Evolutionary conservation across 2,113 vertebrate species (phyloP).

Genomic region (Xenus cinereus): DNA sequence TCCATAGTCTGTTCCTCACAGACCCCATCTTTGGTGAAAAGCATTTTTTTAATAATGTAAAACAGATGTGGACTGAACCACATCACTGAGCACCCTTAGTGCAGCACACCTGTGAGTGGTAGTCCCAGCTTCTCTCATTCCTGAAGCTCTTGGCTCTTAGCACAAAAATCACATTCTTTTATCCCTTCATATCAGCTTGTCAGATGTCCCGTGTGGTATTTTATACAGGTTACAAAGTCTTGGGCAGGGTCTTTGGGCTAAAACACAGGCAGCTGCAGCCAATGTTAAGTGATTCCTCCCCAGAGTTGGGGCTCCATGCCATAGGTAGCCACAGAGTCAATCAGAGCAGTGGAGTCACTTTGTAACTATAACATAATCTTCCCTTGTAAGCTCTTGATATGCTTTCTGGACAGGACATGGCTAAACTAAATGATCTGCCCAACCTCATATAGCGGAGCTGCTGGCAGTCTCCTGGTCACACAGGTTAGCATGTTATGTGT

Average conservation of each 20-base stretch:
- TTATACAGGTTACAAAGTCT: not conserved
- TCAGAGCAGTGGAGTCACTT: not conserved
- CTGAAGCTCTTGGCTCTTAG: not conserved
- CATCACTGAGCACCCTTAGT: not conserved
- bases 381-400: not conserved
- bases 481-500: not conserved
- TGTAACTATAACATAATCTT: not conserved
- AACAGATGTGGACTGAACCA: not conserved
- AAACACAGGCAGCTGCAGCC: not conserved
- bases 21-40: not conserved
- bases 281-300: not conserved
- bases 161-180: not conserved
- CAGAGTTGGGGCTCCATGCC: not conserved
- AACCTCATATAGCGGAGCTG: not conserved
- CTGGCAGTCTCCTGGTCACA: not conserved
- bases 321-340: not conserved
- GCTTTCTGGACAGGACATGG: not conserved
- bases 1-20: not conserved
- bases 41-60: not conserved
- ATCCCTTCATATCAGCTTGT: not conserved
- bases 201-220: rapidly evolving
- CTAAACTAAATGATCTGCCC: not conserved
- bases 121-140: not conserved
- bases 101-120: not conserved
- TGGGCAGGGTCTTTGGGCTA: not conserved